Conservation (phyloP, 1,140 invertebrate genomes). For the Sinonovacula constricta region DNA sequence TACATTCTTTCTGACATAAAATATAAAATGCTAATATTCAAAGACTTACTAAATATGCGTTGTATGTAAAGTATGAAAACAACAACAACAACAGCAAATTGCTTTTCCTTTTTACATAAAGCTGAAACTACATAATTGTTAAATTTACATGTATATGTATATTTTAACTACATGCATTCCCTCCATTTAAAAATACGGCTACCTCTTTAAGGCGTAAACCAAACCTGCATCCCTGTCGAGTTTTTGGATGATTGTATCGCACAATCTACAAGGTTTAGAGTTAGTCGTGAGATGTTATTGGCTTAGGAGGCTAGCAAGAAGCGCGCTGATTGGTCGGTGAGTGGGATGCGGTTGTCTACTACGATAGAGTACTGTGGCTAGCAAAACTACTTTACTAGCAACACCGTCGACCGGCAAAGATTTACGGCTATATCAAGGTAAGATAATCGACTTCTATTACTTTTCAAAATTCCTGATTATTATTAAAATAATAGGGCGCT, state of each 20-base stretch:
- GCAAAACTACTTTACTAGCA: neutral
- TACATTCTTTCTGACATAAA: no score
- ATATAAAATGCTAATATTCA: no score
- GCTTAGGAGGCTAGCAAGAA: neutral
- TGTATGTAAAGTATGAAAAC: no score
- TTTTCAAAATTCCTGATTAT: constrained; percentile 46
- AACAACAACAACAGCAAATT: constrained; percentile 9
- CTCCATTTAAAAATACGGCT: neutral
- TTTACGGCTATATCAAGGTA: constrained; percentile 45
- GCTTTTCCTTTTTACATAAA: neutral
- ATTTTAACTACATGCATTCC: neutral
- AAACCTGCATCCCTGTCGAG: neutral
- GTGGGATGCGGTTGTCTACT: neutral
- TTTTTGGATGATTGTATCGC: neutral
- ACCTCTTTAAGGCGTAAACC: neutral
- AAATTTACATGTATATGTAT: no score
- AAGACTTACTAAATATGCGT: no score
- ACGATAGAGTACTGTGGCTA: neutral
- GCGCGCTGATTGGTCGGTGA: constrained; percentile 27
- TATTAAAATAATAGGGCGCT: constrained; percentile 41
- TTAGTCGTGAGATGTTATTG: constrained; percentile 3
- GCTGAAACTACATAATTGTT: neutral
- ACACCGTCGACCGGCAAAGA: constrained; percentile 28
- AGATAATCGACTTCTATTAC: constrained; percentile 50
- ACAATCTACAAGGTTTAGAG: neutral